Base-by-base conservation (phyloP, 2,113 vertebrate genomes). In the Anarrhichthys ocellatus region DNA sequence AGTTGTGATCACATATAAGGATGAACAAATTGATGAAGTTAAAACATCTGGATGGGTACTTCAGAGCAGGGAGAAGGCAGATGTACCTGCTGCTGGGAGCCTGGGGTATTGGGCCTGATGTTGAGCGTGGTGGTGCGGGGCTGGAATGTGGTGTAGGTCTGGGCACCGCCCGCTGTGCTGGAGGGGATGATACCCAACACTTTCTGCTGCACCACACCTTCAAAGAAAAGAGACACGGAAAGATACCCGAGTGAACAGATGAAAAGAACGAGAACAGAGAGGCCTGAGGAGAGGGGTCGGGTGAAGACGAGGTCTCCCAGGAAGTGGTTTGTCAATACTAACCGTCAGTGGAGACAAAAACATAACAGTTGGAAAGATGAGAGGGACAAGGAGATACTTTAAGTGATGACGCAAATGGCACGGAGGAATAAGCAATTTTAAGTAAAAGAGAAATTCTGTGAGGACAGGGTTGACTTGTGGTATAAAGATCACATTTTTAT, bases 181-280 rank as follows among this genome's bases (percentile, higher is more conserved):
- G 98, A 96, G 67, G 97, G 97, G 95, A 99, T 98, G 95, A 99
- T 98, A 61, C 98, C 97, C 95, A 99, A 90, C 72, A 99, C 97
- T 87, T 99, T 99, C 92, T 99, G 97, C 87, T 99, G 98, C 76
- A 99, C 92, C 71, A 94, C 89, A 87, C 94, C 94, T 95, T 80
- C 36, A 78, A 20, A 80, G 48, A 72, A n/a, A 63, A 62, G 62
- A 77, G 36, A 29, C 36, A 10, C 4, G 56, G 13, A 80, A 63
- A 78, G 54, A 69, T 11, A 50, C 11, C 9, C 15, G 10, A 65
- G 59, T 34, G 29, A 61, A 27, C 11, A 61, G 40, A 36, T 36
- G 22, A 22, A 27, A 40, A 27, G 54, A 18, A 54, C 59, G 9
- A 50, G 20, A 67, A 11, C 18, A 52, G 14, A 76, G 22, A 66